Base-by-base conservation (phyloP, 2,888 invertebrate species). In the Glomeris marginata region DNA sequence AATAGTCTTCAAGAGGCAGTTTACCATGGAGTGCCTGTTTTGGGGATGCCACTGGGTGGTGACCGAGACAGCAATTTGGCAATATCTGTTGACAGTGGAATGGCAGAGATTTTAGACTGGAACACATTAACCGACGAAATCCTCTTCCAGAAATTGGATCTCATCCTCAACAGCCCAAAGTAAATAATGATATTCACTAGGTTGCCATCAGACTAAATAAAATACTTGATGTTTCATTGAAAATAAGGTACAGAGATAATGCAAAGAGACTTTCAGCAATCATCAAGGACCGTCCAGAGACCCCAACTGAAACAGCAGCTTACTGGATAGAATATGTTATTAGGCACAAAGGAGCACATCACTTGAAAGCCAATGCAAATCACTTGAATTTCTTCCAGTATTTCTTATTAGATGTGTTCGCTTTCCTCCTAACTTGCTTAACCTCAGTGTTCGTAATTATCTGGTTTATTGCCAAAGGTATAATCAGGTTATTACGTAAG, bases 301-400 rank as follows among this genome's bases (percentile, higher is more conserved):
- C 35, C 2, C 36, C 20, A 20, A 34, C 37, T 18, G 37, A 46
- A 21, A 37, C 18, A 13, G 46, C 46, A 4, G 37, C 46, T 46
- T 46, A 36, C 21, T 46, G 46, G 46, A 46, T 46, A 13, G 46
- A 46, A 18, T 46, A 46, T 46, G 46, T 46, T 18, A 36, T 36
- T 13, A 18, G 46, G 1, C 46, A 46, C 46, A 46, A 46, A n/a
- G 46, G 46, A 20, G 46, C 46, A 37, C 3, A 33, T 6, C 46
- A 46, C 21, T 15, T 46, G 20, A 46, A 46, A 15, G 37, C 36
- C 21, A 37, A 15, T 3, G 46, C 46, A 6, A 37, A 46, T 5
- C 11, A 37, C 5, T 34, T 46, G 13, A 46, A 46, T n/a, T 20
- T 46, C 16, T 46, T 46, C 18, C 46, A 46, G 37, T 46, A 46